A percentile compares a stretch with the other conserved stretches of the same genome.
Conservation (phyloP, 2,797 vertebrate species). For the Channa striata region DNA sequence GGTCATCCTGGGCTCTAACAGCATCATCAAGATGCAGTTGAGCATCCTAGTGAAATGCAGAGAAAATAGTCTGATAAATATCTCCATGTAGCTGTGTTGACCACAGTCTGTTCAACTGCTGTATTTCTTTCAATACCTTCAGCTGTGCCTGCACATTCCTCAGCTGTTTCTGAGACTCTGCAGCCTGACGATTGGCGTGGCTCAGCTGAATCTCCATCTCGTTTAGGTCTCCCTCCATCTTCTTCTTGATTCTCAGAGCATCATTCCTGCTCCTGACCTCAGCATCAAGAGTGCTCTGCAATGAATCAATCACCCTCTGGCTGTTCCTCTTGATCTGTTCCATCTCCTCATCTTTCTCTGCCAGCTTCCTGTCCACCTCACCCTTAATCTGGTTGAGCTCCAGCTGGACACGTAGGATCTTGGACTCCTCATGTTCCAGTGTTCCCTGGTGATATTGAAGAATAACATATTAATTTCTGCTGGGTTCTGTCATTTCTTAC, state of each 20-base stretch:
- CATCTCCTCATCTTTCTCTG: conserved; percentile 92
- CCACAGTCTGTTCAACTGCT: background rate
- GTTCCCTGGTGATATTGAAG: conserved; percentile 78
- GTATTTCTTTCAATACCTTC: conserved; percentile 81
- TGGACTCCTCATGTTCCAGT: conserved; percentile 90
- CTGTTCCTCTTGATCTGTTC: conserved; percentile 91
- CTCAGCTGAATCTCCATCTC: conserved; percentile 93
- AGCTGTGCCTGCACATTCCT: conserved; percentile 87
- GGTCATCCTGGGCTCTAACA: conserved; percentile 85
- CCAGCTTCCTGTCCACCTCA: conserved; percentile 88
- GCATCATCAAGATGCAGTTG: conserved; percentile 90
- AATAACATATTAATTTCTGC: background rate
- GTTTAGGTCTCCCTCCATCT: conserved; percentile 90
- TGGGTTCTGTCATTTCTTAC: too few species aligned
- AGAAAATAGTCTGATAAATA: background rate
- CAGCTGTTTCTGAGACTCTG: conserved; percentile 90
- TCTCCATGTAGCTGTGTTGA: background rate
- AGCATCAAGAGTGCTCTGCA: conserved; percentile 88
- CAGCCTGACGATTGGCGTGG: conserved; percentile 87
- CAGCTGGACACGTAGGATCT: conserved; percentile 89
- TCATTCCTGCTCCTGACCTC: conserved; percentile 92
- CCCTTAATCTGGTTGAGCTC: conserved; percentile 91
- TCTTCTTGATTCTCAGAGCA: conserved; percentile 91
- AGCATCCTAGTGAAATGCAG: conserved; percentile 77
- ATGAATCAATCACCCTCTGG: conserved; percentile 86